Evolutionary conservation across 2,888 invertebrate genomes (phyloP), one percentile per base, ranked within the genome.

Genomic region (Polyommatus icarus): DNA sequence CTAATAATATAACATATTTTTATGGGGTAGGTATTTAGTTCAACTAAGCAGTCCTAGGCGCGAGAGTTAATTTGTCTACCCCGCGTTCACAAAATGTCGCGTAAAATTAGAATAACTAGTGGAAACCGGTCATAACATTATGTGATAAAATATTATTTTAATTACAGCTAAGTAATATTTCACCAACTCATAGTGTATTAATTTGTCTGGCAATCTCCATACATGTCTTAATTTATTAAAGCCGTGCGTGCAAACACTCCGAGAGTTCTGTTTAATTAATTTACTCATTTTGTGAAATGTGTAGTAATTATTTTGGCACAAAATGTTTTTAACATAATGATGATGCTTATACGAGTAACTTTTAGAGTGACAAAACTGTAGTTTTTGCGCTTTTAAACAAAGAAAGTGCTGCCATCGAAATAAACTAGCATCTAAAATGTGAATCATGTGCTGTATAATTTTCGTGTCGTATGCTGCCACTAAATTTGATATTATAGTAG

Each of bases 181-280:
- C 7, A 67, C 18, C 67, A 29, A 32, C 15, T 67, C 67, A 67
- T 18, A 32, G 67, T 67, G 29, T 67, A 67, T 67, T 67, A 67
- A 67, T 67, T 67, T 67, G 24, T 3, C 61, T 67, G 61, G 61
- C 61, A 67, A 32, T 67, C 29, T 67, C 67, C 29, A 67, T 67
- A 67, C 67, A 32, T 67, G 29, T 67, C 29, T 67, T 67, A 67
- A 67, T 67, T 67, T 67, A 67, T 67, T 67, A 67, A 67, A 29
- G 18, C 67, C 67, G 18, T 67, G 67, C 67, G 29, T 67, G 67
- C 67, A 67, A 32, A 32, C 67, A 67, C 6, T 67, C 29, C 67
- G 18, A 29, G 67, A 32, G 18, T 15, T 67, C 29, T 67, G 67
- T 32, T 67, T 29, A 67, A 67, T 67, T 32, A 67, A 67, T 32